Conservation (phyloP, 2,888 invertebrate genomes). For the Hemistola chrysoprasaria region DNA sequence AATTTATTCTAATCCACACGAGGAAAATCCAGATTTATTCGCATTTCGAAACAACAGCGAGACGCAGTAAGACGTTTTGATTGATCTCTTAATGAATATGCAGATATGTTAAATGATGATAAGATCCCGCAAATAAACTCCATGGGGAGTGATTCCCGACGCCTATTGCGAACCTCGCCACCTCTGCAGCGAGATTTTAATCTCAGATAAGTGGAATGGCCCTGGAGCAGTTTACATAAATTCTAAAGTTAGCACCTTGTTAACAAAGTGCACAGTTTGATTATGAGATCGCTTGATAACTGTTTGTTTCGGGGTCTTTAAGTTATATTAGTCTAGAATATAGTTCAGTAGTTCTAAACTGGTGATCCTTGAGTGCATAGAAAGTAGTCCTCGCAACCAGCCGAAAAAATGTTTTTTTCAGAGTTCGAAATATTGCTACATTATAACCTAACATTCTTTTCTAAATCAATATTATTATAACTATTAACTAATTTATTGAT, state of each 20-base stretch:
- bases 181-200: slow-evolving; percentile 71
- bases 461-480: no score
- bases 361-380: no score
- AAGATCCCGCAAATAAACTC: slow-evolving; percentile 73
- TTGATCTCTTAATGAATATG: slow-evolving; percentile 79
- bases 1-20: slow-evolving; percentile 17
- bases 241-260: slow-evolving; percentile 78
- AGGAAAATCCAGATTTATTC: slow-evolving; percentile 20
- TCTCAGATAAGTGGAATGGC: slow-evolving; percentile 75
- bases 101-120: slow-evolving; percentile 75
- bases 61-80: slow-evolving; percentile 48
- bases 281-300: slow-evolving; percentile 69
- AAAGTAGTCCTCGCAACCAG: no score
- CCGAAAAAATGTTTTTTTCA: no score
- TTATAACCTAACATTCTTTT: no score
- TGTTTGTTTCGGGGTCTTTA: slow-evolving; percentile 39
- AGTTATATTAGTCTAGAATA: slow-evolving; percentile 22
- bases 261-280: slow-evolving; percentile 77
- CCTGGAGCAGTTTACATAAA: slow-evolving; percentile 78
- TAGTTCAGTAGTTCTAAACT: no score
- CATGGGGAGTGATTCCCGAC: slow-evolving; percentile 73
- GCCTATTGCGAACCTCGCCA: slow-evolving; percentile 57
- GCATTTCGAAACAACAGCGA: slow-evolving; percentile 9
- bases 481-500: no score
- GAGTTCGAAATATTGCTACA: no score